Base-by-base conservation (phyloP, 2,113 vertebrate species). In the Carassius auratus region DNA sequence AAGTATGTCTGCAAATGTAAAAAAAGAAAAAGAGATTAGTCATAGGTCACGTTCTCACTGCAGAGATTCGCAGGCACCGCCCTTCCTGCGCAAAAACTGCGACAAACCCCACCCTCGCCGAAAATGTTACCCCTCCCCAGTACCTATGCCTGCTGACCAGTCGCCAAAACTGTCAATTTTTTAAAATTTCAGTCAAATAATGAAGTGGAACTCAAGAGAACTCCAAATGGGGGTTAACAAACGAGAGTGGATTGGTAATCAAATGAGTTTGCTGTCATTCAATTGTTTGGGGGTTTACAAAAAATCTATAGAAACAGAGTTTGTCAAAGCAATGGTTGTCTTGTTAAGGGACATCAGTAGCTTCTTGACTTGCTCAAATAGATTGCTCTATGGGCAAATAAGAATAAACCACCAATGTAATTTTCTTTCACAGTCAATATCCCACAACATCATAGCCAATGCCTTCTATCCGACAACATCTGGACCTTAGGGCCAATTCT, bases 41-140 rank as follows among this genome's bases (percentile, higher is more conserved):
- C 93, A 92, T 90, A 90, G 93, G 92, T 94, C 91, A 89, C 82
- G 76, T 74, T 87, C 78, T 92, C 91, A 93, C 93, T 94, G 95
- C 94, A 91, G 92, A 89, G 89, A 89, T 93, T 91, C 91, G 84
- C n/a, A 84, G 94, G 91, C 90, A 86, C 93, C 95, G 92, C 95
- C 94, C 94, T 94, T 93, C 74, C 91, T 95, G 94, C 93, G 92
- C 90, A 93, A 90, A 75, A 94, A 94, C 92, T 95, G 93, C 93
- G 93, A 86, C 95, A 94, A 91, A 92, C 94, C 92, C 90, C 94
- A 86, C 94, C 95, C 93, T 87, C 86, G 82, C 36, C 55, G 33
- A 84, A 86, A 83, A 85, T 36, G 75, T 86, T 19, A 62, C 76
- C 48, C 45, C 84, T 88, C 21, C 4, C 75, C 17, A 17, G 26